A percentile compares a stretch with the other conserved stretches of the same genome.
phyloP scores from a whole-genome alignment of 1,140 invertebrate genomes.

The Caenorhabditis latens region DNA sequence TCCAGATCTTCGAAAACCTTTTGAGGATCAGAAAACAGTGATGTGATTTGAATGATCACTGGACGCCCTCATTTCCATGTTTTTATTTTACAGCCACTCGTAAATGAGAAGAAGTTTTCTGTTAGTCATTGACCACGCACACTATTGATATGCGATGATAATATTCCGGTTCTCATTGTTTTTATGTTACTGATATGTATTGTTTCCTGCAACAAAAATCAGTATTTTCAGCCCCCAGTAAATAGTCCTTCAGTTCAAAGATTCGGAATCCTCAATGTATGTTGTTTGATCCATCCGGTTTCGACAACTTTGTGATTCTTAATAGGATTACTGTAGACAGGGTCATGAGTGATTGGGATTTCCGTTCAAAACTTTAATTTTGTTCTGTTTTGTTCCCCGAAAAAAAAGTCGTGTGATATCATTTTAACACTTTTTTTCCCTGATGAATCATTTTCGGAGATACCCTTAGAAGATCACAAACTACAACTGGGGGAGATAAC shows the following conservation, averaged over 20 bases:
- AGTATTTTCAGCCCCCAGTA: not conserved
- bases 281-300: not conserved
- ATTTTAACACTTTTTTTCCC: not conserved
- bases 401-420: slow-evolving; percentile 27
- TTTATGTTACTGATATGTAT: not conserved
- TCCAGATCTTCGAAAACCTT: not conserved
- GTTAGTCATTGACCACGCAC: slow-evolving; percentile 16
- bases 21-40: not conserved
- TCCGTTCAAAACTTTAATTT: not conserved
- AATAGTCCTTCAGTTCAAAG: not conserved
- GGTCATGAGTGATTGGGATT: slow-evolving; percentile 14
- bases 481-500: slow-evolving; percentile 16
- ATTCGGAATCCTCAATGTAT: not conserved
- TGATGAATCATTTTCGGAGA: slow-evolving; percentile 25
- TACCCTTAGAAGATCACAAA: slow-evolving; percentile 19
- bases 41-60: slow-evolving; percentile 23
- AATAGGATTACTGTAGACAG: slow-evolving; percentile 46
- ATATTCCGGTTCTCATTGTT: slow-evolving; percentile 19
- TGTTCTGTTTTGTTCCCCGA: not conserved
- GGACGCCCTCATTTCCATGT: slow-evolving; percentile 12
- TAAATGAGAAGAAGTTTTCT: not conserved
- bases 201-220: slow-evolving; percentile 6
- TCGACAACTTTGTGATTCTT: slow-evolving; percentile 9
- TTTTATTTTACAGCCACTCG: slow-evolving; percentile 13
- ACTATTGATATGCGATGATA: slow-evolving; percentile 41